Percentiles rank a stretch among this genome's conserved stretches.
Evolutionary conservation across 2,797 vertebrate genomes (phyloP).

Genomic region (Notoglanidium macrostoma): DNA sequence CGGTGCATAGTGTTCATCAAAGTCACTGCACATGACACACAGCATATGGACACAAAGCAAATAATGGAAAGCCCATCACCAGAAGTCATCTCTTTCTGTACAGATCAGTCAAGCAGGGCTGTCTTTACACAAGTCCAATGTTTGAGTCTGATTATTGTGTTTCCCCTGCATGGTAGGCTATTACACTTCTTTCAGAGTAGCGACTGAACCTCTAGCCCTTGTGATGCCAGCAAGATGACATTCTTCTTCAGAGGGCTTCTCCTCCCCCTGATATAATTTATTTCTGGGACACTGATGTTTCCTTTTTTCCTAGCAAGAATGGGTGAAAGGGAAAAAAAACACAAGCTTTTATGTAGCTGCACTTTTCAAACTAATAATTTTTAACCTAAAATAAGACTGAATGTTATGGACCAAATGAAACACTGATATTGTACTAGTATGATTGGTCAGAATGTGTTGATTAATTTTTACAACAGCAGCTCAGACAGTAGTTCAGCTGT

Average conservation of each 20-base stretch:
- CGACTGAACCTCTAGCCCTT: slow-evolving; percentile 54
- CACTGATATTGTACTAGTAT: background rate
- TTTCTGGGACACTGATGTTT: slow-evolving; percentile 58
- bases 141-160: slow-evolving; percentile 56
- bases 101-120: slow-evolving; percentile 37
- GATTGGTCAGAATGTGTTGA: background rate
- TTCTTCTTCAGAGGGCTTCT: slow-evolving; percentile 53
- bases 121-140: slow-evolving; percentile 16
- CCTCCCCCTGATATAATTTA: slow-evolving; percentile 64
- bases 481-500: too few relatives aligned
- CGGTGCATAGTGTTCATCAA: background rate
- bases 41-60: slow-evolving; percentile 37
- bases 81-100: slow-evolving; percentile 44
- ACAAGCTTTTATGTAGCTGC: background rate
- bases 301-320: slow-evolving; percentile 14
- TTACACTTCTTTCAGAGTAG: slow-evolving; percentile 55
- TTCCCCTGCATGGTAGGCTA: slow-evolving; percentile 53
- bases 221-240: slow-evolving; percentile 59
- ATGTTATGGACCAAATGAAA: background rate
- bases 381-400: background rate
- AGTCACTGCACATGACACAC: background rate
- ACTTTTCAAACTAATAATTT: background rate
- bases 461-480: background rate
- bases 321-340: background rate
- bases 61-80: slow-evolving; percentile 5